Evolutionary conservation across 2,113 vertebrate genomes (phyloP).

Genomic region (Lates calcarifer): DNA sequence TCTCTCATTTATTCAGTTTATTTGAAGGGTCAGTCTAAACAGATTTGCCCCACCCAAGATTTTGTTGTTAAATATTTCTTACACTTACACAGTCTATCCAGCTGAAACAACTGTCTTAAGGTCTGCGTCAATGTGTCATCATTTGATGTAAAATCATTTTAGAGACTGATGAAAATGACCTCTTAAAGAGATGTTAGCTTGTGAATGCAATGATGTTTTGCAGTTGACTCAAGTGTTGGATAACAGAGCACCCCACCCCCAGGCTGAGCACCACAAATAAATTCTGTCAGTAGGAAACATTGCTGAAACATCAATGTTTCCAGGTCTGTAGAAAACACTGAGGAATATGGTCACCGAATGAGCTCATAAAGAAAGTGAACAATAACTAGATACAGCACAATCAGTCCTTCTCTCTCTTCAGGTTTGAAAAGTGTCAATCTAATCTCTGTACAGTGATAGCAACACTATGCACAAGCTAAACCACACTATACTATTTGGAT

Average conservation of each 20-base stretch:
- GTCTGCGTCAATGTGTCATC: background rate
- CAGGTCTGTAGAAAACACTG: conserved; percentile 17
- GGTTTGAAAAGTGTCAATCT: conserved; percentile 9
- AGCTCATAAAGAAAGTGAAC: conserved; percentile 4
- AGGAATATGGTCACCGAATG: conserved; percentile 21
- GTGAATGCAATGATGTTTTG: conserved; percentile 13
- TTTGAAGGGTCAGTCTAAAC: background rate
- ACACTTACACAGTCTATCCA: background rate
- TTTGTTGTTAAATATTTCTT: background rate
- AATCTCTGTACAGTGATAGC: background rate
- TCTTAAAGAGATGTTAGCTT: background rate
- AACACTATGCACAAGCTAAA: background rate
- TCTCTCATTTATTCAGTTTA: background rate
- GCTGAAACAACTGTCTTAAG: background rate
- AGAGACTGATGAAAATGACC: background rate
- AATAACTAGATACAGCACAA: background rate
- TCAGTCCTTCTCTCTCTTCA: background rate
- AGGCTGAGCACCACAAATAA: conserved; percentile 17
- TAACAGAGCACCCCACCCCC: conserved; percentile 10
- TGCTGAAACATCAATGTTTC: background rate
- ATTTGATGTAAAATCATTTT: background rate
- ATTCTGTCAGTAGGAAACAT: conserved; percentile 23
- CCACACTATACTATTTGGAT: background rate
- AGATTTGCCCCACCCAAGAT: background rate
- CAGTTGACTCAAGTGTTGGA: conserved; percentile 12